Evolutionary conservation across 1,140 invertebrate genomes (phyloP), one percentile per base, ranked within the genome.

Genomic region (Ctenoplectra terminalis): DNA sequence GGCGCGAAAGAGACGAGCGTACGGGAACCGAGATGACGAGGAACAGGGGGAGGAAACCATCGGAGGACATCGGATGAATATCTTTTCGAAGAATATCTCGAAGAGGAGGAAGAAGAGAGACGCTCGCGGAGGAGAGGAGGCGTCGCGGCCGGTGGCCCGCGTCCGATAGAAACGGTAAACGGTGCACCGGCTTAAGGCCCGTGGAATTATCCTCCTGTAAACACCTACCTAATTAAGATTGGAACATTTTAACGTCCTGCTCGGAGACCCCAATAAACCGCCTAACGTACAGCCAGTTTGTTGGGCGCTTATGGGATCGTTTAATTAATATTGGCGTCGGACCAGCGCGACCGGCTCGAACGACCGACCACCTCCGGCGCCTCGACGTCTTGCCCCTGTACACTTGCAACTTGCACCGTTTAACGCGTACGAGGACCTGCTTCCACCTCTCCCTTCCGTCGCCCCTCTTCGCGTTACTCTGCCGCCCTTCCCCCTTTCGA

Each of bases 171-270:
- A 86, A 86, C 79, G 72, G 79, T 81, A 50, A 77, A 82, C 74
- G 66, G 81, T 70, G 74, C 84, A 81, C 75, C 86, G 69, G 85
- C 86, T 84, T 79, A 74, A 87, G 60, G 69, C 73, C 88, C 83
- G 81, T 80, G 87, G 87, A 92, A 92, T 91, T 90, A 92, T 93
- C 89, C 90, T 90, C 90, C 90, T 93, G 91, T 93, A 94, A 93
- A 94, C 92, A 94, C 92, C 92, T 93, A 93, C 90, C 92, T 93
- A 94, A 94, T 94, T 93, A 93, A 94, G 92, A 94, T 93, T 93
- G 92, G 92, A 93, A 93, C 92, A 92, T 94, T 93, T 93, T 93
- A 93, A 93, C 91, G 90, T 93, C 89, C 82, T 86, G 82, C 85
- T 87, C 81, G 88, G 88, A 85, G 90, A 91, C 82, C 87, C 88